These are phyloP conservation scores for Pachypeltis micranthus DNA, from an alignment of 1,140 invertebrate genomes.

Conservation along the genomic window DNA sequence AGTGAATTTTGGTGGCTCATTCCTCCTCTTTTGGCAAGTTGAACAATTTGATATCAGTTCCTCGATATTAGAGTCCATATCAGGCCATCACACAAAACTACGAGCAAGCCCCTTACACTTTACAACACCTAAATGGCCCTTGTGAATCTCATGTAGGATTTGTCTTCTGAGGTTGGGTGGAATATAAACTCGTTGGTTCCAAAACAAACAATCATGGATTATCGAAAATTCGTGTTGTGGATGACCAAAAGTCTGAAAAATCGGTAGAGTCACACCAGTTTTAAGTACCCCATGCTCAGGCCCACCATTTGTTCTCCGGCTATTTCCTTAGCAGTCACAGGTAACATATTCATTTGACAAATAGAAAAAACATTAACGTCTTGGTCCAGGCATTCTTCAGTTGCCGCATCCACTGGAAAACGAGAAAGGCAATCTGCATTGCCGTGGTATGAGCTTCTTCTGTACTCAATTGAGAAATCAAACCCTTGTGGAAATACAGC, in stretches of 20 bases:
- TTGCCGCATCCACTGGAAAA: background rate
- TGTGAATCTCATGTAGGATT: background rate
- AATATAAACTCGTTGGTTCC: background rate
- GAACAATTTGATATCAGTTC: background rate
- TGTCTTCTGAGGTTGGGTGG: background rate
- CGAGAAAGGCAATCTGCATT: background rate
- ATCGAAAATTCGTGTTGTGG: background rate
- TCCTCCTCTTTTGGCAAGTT: background rate
- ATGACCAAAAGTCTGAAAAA: no score
- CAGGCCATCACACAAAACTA: background rate
- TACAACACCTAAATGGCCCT: background rate
- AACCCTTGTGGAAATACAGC: background rate
- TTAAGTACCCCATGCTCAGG: no score
- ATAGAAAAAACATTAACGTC: no score
- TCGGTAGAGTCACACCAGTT: no score
- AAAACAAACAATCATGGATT: background rate
- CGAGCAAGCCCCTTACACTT: background rate
- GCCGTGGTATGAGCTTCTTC: background rate
- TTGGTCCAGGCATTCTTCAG: background rate
- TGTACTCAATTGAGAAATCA: background rate
- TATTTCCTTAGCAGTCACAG: no score
- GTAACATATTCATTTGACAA: no score
- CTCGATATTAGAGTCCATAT: background rate
- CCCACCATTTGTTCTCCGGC: no score
- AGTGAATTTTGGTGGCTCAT: background rate